phyloP scores from a whole-genome alignment of 2,797 vertebrate genomes.

The Coendou prehensilis region DNA sequence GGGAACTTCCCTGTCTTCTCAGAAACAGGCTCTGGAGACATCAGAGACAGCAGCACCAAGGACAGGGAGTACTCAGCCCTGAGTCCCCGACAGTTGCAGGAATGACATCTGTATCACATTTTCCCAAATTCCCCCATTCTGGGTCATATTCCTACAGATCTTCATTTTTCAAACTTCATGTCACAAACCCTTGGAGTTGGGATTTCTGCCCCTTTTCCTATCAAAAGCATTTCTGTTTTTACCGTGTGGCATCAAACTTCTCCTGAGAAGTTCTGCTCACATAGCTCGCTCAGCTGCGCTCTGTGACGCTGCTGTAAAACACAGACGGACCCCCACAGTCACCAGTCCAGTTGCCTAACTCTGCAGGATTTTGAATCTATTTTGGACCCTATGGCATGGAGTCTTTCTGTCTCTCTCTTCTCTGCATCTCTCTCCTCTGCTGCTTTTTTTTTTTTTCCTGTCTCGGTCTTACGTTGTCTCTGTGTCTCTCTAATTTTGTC shows the following conservation, averaged over 20 bases:
- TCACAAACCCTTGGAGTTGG: neutral
- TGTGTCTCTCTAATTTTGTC: neutral
- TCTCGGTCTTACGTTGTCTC: neutral
- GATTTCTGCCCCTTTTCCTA: neutral
- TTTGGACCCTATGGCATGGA: neutral
- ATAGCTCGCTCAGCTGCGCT: neutral
- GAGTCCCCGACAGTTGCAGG: neutral
- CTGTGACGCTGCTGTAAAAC: neutral
- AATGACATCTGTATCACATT: neutral
- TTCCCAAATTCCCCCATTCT: neutral
- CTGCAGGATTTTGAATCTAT: neutral
- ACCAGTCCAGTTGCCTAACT: too few relatives aligned
- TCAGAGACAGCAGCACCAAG: neutral
- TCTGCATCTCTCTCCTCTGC: neutral
- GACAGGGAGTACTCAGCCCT: neutral
- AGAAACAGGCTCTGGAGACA: neutral
- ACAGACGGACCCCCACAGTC: neutral
- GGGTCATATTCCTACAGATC: neutral
- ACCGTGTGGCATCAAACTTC: neutral
- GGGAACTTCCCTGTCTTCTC: neutral
- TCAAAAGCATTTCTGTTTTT: neutral
- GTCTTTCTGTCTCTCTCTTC: neutral
- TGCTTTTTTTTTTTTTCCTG: neutral
- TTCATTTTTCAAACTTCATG: neutral
- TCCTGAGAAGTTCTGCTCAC: neutral